phyloP scores from a whole-genome alignment of 2,797 vertebrate species.

The Furcifer pardalis region DNA sequence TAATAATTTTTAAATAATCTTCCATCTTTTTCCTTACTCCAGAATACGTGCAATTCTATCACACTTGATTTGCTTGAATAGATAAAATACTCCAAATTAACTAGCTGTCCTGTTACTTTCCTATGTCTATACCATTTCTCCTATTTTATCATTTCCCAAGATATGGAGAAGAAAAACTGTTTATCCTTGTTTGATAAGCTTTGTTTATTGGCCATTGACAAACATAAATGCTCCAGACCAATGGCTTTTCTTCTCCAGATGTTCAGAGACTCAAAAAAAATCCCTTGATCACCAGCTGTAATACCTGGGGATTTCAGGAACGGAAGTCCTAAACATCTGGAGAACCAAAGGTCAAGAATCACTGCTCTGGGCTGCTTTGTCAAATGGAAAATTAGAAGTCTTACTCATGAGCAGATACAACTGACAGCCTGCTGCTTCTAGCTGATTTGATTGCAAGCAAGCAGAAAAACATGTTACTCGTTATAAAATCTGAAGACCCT shows the following conservation, averaged over 20 bases:
- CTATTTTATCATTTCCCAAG: not conserved
- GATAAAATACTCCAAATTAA: not conserved
- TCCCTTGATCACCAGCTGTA: too few relatives aligned
- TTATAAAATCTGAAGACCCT: too few relatives aligned
- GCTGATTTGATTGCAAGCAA: too few relatives aligned
- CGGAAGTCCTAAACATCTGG: too few relatives aligned
- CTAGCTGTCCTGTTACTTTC: not conserved
- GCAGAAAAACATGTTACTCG: too few relatives aligned
- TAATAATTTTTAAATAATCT: constrained; percentile 18
- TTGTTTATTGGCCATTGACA: not conserved
- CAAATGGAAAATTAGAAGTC: not conserved
- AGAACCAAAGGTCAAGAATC: not conserved
- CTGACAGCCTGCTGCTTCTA: not conserved
- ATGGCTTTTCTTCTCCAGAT: too few relatives aligned
- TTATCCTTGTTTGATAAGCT: not conserved
- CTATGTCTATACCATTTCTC: not conserved
- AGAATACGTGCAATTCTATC: not conserved
- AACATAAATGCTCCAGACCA: not conserved
- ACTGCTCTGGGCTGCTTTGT: not conserved
- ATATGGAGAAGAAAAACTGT: not conserved
- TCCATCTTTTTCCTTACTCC: constrained; percentile 3
- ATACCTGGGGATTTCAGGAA: too few relatives aligned
- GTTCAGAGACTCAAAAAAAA: too few relatives aligned
- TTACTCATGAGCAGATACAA: not conserved
- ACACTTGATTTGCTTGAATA: not conserved